Evolutionary conservation across 2,113 vertebrate species (phyloP).

Genomic region (Xiphophorus maculatus): DNA sequence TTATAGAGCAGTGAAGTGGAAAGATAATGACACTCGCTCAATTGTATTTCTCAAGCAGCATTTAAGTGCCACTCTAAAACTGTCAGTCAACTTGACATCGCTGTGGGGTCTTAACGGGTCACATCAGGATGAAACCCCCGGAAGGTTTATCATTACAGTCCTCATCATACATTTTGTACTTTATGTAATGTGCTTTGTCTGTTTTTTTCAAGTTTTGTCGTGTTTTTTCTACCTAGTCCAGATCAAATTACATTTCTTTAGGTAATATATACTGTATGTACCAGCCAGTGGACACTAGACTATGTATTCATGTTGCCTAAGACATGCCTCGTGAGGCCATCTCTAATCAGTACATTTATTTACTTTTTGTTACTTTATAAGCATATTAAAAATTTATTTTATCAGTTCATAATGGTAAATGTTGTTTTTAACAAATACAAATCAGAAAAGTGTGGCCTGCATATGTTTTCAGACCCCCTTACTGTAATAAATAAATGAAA

Average conservation of each 20-base stretch:
- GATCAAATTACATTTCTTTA: not conserved
- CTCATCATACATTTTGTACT: not conserved
- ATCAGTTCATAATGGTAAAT: too few relatives aligned
- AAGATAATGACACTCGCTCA: conserved; percentile 41
- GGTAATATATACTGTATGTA: not conserved
- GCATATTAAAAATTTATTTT: too few relatives aligned
- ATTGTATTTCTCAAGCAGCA: conserved; percentile 53
- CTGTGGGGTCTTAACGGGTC: conserved; percentile 26
- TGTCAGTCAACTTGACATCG: conserved; percentile 50
- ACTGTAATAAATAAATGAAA: too few relatives aligned
- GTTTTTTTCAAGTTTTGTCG: not conserved
- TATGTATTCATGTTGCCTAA: not conserved
- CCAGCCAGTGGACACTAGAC: not conserved
- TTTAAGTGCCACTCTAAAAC: conserved; percentile 40
- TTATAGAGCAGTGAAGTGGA: conserved; percentile 44
- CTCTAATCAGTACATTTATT: too few relatives aligned
- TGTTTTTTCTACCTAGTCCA: not conserved
- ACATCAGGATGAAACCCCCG: conserved; percentile 17
- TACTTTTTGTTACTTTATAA: too few relatives aligned
- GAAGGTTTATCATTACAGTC: conserved; percentile 22
- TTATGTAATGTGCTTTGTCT: not conserved
- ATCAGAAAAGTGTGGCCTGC: too few relatives aligned
- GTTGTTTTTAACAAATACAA: too few relatives aligned
- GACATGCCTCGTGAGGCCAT: too few relatives aligned
- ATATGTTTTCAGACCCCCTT: too few relatives aligned